Percentiles rank a stretch among this genome's conserved stretches.
phyloP scores from a whole-genome alignment of 1,140 invertebrate genomes.

The Homalodisca vitripennis region DNA sequence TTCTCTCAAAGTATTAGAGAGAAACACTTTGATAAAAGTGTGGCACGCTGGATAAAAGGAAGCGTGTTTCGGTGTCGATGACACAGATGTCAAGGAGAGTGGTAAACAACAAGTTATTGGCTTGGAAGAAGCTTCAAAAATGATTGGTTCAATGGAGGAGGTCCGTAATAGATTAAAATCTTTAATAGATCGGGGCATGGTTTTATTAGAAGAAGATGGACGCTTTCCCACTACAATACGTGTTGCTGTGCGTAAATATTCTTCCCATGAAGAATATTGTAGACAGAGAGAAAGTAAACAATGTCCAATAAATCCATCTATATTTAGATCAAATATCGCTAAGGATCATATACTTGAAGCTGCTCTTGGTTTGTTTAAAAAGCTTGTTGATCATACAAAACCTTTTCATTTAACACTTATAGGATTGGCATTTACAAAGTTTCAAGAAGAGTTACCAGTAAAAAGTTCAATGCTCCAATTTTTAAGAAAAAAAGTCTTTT shows the following conservation, averaged over 20 bases:
- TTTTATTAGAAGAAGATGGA: constrained; percentile 71
- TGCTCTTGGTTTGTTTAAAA: constrained; percentile 71
- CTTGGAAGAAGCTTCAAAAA: constrained; percentile 71
- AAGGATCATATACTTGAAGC: constrained; percentile 65
- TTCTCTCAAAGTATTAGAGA: constrained; percentile 56
- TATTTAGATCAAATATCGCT: constrained; percentile 57
- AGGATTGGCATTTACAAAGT: constrained; percentile 76
- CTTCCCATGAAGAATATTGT: constrained; percentile 54
- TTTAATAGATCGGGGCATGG: constrained; percentile 64
- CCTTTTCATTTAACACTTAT: constrained; percentile 75
- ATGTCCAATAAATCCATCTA: constrained; percentile 62
- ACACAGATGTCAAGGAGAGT: constrained; percentile 63
- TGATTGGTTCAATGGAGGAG: constrained; percentile 65
- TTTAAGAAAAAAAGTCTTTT: not conserved
- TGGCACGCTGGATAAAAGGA: constrained; percentile 65
- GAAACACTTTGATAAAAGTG: constrained; percentile 61
- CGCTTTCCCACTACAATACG: constrained; percentile 69
- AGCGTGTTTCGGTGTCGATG: constrained; percentile 68
- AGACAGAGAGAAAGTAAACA: constrained; percentile 71
- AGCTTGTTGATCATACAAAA: constrained; percentile 66
- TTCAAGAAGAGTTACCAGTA: constrained; percentile 46
- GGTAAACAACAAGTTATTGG: constrained; percentile 69
- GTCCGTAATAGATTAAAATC: constrained; percentile 65
- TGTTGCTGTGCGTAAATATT: constrained; percentile 68
- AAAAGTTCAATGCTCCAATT: constrained; percentile 49